Base-by-base conservation (phyloP, 2,888 invertebrate genomes). In the Prosopocoilus inquinatus region DNA sequence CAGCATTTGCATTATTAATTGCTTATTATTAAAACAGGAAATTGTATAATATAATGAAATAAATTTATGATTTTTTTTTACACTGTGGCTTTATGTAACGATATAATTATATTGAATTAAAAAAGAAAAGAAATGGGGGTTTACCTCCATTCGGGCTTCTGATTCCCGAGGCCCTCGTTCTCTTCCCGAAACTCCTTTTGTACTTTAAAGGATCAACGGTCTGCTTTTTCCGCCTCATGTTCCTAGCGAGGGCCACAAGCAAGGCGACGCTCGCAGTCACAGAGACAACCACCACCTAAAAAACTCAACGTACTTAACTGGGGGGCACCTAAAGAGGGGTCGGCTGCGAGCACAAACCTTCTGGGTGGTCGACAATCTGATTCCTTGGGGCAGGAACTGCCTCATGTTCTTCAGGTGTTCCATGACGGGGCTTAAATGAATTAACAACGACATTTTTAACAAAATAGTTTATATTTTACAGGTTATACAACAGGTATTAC, bases 221-320 rank as follows among this genome's bases (percentile, higher is more conserved):
- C 9, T 84, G 84, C 70, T 88, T 83, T 55, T 87, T 81, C 52
- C 92, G 82, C 46, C 90, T 85, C 66, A 93, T 79, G 75, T 90
- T 91, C 64, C 88, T 84, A 39, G 94, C 91, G 32, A 95, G 76
- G 8, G 92, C 84, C 36, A 91, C 90, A 39, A 95, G 83, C n/a
- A 94, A 79, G 7, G 90, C 84, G 13, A 92, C 86, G 69, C 94
- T 91, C 36, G 90, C 84, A 47, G 89, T 85, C 61, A 90, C 80
- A 61, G 90, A 88, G 71, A 89, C 82, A 68, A 89, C 78, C 54
- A 89, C 82, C 55, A 90, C 83, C 88, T 90, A 69, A 60, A 64
- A 63, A 47, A 39, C 35, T 39, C 13, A 47, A 34, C 47, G 13
- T 33, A 43, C 39, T 43, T 34, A 43, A 15, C 11, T 12, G 9